Evolutionary conservation across 1,140 invertebrate genomes (phyloP), one percentile per base, ranked within the genome.

Genomic region (Drosophila nikananu): DNA sequence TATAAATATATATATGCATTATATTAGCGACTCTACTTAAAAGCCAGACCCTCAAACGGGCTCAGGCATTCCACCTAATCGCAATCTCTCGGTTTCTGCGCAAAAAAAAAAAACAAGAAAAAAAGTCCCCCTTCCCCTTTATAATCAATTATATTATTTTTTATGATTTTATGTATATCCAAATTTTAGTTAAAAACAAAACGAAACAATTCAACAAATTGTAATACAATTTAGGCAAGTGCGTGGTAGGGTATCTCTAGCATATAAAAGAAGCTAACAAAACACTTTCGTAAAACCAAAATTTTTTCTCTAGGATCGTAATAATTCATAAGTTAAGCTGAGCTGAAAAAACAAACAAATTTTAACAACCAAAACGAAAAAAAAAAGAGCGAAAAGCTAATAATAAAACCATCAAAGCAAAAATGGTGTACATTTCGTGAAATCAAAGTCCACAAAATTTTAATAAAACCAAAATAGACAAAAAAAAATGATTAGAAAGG

Each of bases 181-280:
- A 77, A 51, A 30, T 60, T 77, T 77, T 51, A 67, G 62, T 77
- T 66, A 21, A 57, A 73, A 65, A 35, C 15, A 27, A 68, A 73
- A n/a, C 30, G 27, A 44, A 37, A 66, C 52, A 54, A 49, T 68
- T 44, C 39, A 25, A 44, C 35, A 48, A 61, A 77, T 59, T 77
- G 75, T 77, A 77, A 77, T 54, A 37, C 68, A 68, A 60, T 74
- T 76, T 77, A 77, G 75, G 75, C 73, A 77, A 77, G 75, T 77
- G 54, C 35, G 54, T 57, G 74, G 74, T 77, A 77, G 75, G 75
- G 75, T 77, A 59, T 67, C 37, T 77, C 71, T 77, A 77, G 74
- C 48, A 39, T 77, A 57, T 75, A 75, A 42, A 75, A 74, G 48
- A 72, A 72, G 51, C 66, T 72, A 49, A 64, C 54, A 74, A 64